A percentile compares a stretch with the other conserved stretches of the same genome.
phyloP scores from a whole-genome alignment of 2,797 vertebrate genomes.

The Artibeus jamaicensis region DNA sequence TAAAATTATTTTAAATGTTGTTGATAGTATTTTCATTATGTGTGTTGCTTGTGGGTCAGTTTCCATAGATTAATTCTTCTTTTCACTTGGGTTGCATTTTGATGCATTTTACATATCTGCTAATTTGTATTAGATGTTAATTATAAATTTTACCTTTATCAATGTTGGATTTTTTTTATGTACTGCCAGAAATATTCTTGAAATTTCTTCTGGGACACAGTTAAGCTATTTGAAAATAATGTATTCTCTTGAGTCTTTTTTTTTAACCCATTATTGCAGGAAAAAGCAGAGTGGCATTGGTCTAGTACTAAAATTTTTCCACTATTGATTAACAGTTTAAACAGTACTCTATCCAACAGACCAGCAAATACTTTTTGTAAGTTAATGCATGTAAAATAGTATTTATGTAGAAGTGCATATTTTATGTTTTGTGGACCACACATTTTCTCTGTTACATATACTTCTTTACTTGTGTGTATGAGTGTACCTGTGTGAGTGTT shows the following conservation, averaged over 20 bases:
- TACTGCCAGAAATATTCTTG: background rate
- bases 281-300: background rate
- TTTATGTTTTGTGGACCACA: background rate
- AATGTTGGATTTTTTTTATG: background rate
- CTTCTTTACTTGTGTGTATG: background rate
- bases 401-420: background rate
- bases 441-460: background rate
- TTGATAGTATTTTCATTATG: background rate
- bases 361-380: background rate
- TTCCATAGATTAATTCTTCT: background rate
- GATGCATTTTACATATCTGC: background rate
- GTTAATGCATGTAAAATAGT: background rate
- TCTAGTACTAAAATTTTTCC: background rate
- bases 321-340: background rate
- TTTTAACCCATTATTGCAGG: background rate
- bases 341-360: background rate
- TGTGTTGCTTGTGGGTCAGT: background rate
- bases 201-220: background rate
- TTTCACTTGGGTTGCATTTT: background rate
- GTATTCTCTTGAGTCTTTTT: background rate
- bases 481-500: background rate
- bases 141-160: background rate
- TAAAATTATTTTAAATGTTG: background rate
- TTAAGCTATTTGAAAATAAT: background rate
- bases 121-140: background rate